A percentile compares a stretch with the other conserved stretches of the same genome.
These are phyloP conservation scores for Drosophila pseudoananassae DNA, from an alignment of 1,140 invertebrate species.

Conservation along the genomic window DNA sequence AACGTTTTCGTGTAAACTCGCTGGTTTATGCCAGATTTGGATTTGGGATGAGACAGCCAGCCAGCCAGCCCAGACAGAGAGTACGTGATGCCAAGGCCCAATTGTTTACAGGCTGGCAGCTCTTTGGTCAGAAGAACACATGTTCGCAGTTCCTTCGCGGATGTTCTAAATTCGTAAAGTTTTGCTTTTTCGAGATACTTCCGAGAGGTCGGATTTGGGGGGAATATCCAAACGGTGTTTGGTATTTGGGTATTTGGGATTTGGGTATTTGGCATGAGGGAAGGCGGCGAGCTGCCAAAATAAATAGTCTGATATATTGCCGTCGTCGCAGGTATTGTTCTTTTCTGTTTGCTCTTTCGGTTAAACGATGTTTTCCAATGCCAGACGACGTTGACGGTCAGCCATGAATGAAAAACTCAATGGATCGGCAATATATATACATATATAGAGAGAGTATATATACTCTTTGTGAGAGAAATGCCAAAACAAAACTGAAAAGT, in stretches of 20 bases:
- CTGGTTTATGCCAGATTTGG: background rate
- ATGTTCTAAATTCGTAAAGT: constrained; percentile 15
- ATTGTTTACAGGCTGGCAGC: constrained; percentile 19
- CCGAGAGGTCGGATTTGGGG: too few species aligned
- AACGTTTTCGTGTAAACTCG: too few species aligned
- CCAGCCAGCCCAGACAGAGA: too few species aligned
- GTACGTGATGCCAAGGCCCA: too few species aligned
- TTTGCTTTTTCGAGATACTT: background rate
- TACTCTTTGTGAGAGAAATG: background rate
- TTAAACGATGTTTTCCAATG: constrained; percentile 55
- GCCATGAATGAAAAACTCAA: constrained; percentile 42
- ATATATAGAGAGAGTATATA: background rate
- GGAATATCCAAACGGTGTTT: constrained; percentile 17
- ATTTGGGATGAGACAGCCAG: background rate
- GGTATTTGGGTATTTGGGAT: constrained; percentile 18
- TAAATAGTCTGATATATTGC: constrained; percentile 57
- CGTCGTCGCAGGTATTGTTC: constrained; percentile 1
- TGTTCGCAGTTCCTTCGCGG: constrained; percentile 5
- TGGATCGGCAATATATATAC: background rate
- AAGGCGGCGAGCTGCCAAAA: constrained; percentile 45
- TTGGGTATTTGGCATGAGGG: constrained; percentile 23
- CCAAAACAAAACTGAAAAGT: background rate
- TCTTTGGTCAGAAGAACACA: constrained; percentile 14
- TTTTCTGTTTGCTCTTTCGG: constrained; percentile 22
- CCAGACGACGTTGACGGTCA: constrained; percentile 25